phyloP scores from a whole-genome alignment of 2,113 vertebrate genomes.

The Pterocles gutturalis region DNA sequence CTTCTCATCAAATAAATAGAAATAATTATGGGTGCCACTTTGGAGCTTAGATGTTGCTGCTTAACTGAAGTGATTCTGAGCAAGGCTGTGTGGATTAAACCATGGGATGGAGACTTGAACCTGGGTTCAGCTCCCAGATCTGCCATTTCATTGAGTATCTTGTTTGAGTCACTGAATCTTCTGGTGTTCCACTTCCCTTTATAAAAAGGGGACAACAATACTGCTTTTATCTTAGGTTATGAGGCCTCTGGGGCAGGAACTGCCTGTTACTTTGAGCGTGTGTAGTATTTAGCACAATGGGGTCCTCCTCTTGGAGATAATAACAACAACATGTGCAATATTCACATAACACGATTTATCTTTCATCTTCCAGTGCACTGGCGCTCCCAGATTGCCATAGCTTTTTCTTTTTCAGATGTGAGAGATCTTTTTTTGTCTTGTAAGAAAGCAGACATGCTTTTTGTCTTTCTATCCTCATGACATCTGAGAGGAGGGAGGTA shows the following conservation, averaged over 20 bases:
- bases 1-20: not conserved
- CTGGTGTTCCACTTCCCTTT: conserved; percentile 37
- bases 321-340: conserved; percentile 55
- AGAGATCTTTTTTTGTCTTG: not conserved
- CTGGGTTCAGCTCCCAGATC: conserved; percentile 7
- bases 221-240: conserved; percentile 39
- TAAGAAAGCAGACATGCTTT: not conserved
- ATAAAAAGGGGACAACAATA: not conserved
- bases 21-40: not conserved
- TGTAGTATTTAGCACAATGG: conserved; percentile 29
- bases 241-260: conserved; percentile 36
- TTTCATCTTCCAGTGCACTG: conserved; percentile 35
- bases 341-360: not conserved
- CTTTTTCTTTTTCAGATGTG: not conserved
- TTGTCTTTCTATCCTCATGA: not conserved
- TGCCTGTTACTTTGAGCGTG: not conserved
- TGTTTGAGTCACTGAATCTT: not conserved
- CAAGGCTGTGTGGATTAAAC: not conserved
- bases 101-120: not conserved
- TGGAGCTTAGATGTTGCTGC: not conserved
- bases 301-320: conserved; percentile 53
- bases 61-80: not conserved
- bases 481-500: not conserved
- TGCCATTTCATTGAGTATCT: not conserved
- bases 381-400: conserved; percentile 16